Evolutionary conservation across 2,888 invertebrate genomes (phyloP).

Genomic region (Diaphora mendica): DNA sequence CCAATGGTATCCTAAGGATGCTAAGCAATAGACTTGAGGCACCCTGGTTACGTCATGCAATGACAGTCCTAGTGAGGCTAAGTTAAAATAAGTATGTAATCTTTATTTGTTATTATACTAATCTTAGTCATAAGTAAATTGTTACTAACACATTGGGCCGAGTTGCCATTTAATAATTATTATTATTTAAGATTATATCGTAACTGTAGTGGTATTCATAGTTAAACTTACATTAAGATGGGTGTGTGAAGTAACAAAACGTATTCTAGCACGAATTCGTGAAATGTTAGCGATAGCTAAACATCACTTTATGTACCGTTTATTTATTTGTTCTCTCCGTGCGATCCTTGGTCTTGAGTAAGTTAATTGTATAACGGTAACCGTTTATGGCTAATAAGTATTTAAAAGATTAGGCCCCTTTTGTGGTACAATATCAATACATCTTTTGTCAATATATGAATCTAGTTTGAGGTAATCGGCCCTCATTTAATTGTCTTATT

Average conservation of each 20-base stretch:
- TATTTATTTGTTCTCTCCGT: neutral
- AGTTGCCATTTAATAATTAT: too few species aligned
- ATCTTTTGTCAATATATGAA: neutral
- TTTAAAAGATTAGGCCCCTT: too few species aligned
- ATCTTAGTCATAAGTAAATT: too few species aligned
- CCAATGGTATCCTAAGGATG: too few species aligned
- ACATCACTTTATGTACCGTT: slow-evolving; percentile 5
- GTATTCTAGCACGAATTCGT: neutral
- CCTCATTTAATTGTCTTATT: too few species aligned
- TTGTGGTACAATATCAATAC: neutral
- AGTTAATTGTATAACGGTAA: slow-evolving; percentile 9
- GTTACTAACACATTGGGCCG: too few species aligned
- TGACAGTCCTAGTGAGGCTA: too few species aligned
- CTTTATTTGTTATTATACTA: too few species aligned
- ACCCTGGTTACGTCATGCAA: too few species aligned
- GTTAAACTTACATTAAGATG: neutral
- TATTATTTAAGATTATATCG: too few species aligned
- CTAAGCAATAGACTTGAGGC: too few species aligned
- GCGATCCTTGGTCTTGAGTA: neutral
- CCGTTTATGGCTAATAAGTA: neutral
- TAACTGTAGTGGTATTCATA: neutral
- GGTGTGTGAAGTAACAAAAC: slow-evolving; percentile 5
- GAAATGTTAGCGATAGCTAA: slow-evolving; percentile 1
- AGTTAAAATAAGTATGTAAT: too few species aligned
- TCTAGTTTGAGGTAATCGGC: neutral